Conservation (phyloP, 2,113 vertebrate genomes). For the Atractosteus spatula region DNA sequence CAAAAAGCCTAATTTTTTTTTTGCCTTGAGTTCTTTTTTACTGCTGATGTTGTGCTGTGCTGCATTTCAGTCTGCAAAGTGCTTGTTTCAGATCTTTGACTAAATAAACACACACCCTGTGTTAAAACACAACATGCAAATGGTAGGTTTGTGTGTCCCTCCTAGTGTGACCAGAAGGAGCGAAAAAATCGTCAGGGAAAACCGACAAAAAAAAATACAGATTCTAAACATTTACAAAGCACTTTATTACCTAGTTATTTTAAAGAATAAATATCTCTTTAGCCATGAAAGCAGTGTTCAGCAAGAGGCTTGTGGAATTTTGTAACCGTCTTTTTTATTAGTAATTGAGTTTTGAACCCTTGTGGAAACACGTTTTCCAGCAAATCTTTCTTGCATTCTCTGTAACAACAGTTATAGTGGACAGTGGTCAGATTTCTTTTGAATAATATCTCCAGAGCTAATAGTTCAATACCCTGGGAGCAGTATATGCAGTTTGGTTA, state of each 20-base stretch:
- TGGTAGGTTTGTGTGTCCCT: background rate
- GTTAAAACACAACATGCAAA: background rate
- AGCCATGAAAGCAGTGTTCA: background rate
- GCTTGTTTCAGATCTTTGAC: constrained; percentile 8
- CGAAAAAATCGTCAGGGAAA: background rate
- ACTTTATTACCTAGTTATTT: background rate
- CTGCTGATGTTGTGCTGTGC: background rate
- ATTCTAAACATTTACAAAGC: background rate
- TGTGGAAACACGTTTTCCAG: background rate
- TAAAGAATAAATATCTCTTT: constrained; percentile 1
- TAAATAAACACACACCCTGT: constrained; percentile 8
- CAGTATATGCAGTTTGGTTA: background rate
- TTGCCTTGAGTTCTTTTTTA: background rate
- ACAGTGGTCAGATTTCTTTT: too few relatives aligned
- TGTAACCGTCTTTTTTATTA: background rate
- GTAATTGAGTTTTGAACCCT: background rate
- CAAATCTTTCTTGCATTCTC: background rate
- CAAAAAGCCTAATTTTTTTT: too few relatives aligned
- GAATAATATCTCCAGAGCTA: background rate
- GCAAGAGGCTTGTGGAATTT: too few relatives aligned
- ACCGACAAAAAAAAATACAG: background rate
- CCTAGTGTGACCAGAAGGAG: background rate
- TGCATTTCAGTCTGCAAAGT: background rate
- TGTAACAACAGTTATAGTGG: too few relatives aligned
- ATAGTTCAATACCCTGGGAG: background rate